Evolutionary conservation across 2,888 invertebrate genomes (phyloP).

Genomic region (Apantesis nais): DNA sequence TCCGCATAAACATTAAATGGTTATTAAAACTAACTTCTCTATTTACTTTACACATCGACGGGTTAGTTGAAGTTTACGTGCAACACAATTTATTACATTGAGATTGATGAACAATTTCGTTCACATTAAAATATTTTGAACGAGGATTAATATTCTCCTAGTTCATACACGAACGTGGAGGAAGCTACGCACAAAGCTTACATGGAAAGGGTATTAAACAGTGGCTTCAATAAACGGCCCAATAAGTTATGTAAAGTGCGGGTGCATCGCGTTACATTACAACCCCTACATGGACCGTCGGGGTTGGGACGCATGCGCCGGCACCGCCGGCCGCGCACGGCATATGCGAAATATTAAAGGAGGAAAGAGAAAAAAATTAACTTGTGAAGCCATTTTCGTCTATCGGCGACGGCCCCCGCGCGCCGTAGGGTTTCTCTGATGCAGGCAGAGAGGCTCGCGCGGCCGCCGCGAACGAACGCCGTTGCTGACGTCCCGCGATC

Average conservation of each 20-base stretch:
- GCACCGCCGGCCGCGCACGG: constrained; percentile 79
- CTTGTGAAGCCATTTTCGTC: constrained; percentile 86
- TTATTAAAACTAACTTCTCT: constrained; percentile 41
- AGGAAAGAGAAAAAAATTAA: constrained; percentile 86
- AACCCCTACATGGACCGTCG: constrained; percentile 71
- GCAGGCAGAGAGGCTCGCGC: constrained; percentile 77
- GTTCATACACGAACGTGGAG: constrained; percentile 58
- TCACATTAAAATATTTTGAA: constrained; percentile 68
- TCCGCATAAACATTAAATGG: constrained; percentile 25
- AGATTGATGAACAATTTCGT: constrained; percentile 71
- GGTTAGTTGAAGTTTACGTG: constrained; percentile 40
- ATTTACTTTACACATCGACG: constrained; percentile 32
- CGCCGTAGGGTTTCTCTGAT: constrained; percentile 73
- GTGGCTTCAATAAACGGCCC: constrained; percentile 82
- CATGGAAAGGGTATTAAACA: constrained; percentile 82
- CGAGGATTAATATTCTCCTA: constrained; percentile 74
- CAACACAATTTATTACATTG: constrained; percentile 54
- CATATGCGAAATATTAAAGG: constrained; percentile 86
- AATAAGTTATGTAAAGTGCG: constrained; percentile 85
- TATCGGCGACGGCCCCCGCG: constrained; percentile 78
- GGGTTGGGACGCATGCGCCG: constrained; percentile 82
- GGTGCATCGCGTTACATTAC: constrained; percentile 83
- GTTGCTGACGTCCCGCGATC: constrained; percentile 29
- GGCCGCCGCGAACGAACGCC: constrained; percentile 68
- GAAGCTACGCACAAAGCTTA: constrained; percentile 78